A percentile compares a stretch with the other conserved stretches of the same genome.
Conservation (phyloP, 2,888 invertebrate genomes). For the Epistrophe grossulariae region DNA sequence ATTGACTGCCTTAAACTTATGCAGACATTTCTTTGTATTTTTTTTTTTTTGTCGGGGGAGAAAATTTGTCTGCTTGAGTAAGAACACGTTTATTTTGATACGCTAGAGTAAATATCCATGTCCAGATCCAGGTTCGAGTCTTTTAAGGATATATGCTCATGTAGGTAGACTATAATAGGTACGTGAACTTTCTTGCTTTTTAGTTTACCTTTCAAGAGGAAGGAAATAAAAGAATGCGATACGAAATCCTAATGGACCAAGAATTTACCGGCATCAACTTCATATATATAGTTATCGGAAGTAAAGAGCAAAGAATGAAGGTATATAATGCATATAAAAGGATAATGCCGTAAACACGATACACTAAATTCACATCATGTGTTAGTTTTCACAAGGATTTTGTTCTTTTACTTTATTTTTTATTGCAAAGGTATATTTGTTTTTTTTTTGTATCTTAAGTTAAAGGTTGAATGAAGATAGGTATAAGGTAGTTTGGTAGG, state of each 20-base stretch:
- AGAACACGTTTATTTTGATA: conserved; percentile 70
- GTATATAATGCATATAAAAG: conserved; percentile 53
- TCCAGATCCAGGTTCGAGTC: conserved; percentile 46
- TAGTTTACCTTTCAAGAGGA: conserved; percentile 65
- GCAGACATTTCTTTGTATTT: not conserved
- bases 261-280: conserved; percentile 63
- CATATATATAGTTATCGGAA: conserved; percentile 27
- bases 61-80: conserved; percentile 56
- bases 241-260: conserved; percentile 65
- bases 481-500: too few species aligned
- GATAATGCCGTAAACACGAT: conserved; percentile 65
- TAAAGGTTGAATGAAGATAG: not conserved
- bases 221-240: conserved; percentile 56
- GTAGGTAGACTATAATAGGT: not conserved
- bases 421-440: conserved; percentile 11
- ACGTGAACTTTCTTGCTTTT: conserved; percentile 38
- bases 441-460: not conserved
- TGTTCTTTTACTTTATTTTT: conserved; percentile 28
- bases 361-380: conserved; percentile 61
- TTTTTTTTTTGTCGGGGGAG: not conserved
- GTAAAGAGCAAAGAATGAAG: conserved; percentile 11
- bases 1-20: conserved; percentile 40
- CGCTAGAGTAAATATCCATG: conserved; percentile 72
- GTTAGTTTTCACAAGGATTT: conserved; percentile 68
- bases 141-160: conserved; percentile 35